Percentiles rank a stretch among this genome's conserved stretches.
These are phyloP conservation scores for Cyprinus carpio DNA, from an alignment of 2,113 vertebrate species.

Conservation along the genomic window DNA sequence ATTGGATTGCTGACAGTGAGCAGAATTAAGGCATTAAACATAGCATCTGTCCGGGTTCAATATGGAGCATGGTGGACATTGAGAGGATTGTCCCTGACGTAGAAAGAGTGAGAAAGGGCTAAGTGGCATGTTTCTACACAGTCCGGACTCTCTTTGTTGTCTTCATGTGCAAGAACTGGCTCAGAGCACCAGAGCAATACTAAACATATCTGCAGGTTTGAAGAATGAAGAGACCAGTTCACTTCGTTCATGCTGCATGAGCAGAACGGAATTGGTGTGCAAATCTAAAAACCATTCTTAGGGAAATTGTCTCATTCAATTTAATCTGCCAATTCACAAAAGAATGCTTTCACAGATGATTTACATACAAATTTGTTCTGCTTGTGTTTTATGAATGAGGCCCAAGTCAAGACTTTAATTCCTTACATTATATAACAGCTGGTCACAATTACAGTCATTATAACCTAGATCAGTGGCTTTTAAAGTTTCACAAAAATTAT, in stretches of 20 bases:
- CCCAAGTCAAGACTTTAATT: neutral
- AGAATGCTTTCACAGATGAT: neutral
- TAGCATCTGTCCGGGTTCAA: slow-evolving; percentile 69
- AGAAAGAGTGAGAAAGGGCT: neutral
- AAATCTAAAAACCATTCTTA: slow-evolving; percentile 6
- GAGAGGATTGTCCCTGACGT: slow-evolving; percentile 30
- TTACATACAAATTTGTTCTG: slow-evolving; percentile 17
- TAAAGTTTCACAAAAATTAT: neutral
- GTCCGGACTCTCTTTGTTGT: neutral
- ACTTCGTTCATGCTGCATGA: neutral
- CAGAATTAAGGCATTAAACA: slow-evolving; percentile 76
- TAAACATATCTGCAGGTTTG: slow-evolving; percentile 8
- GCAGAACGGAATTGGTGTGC: neutral
- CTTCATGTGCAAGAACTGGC: neutral
- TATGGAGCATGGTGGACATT: slow-evolving; percentile 47
- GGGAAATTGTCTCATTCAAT: neutral
- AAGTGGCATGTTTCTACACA: neutral
- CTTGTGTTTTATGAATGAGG: neutral
- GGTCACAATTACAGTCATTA: neutral
- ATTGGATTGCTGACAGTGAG: slow-evolving; percentile 71
- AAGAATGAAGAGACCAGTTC: neutral
- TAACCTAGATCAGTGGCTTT: neutral
- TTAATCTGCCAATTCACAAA: neutral
- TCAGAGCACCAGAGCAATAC: neutral
- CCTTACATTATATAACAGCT: neutral